A percentile compares a stretch with the other conserved stretches of the same genome.
These are phyloP conservation scores for Spizella passerina DNA, from an alignment of 2,797 vertebrate genomes.

Conservation along the genomic window DNA sequence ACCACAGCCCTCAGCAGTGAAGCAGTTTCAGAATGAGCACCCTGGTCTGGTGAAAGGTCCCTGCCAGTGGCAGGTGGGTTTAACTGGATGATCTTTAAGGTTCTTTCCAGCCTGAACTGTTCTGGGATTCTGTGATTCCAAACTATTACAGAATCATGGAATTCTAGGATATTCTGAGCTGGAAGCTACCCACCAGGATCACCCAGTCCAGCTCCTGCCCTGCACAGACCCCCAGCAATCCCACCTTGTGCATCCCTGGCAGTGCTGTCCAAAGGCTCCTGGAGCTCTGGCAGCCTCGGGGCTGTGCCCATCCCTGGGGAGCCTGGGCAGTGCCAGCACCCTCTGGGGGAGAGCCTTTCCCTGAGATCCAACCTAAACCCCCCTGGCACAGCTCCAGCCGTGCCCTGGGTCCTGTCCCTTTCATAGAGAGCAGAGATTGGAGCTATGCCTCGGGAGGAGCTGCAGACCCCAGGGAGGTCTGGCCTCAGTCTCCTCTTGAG, in stretches of 20 bases:
- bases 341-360: not conserved
- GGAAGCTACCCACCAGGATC: not conserved
- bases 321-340: not conserved
- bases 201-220: fast-evolving
- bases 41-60: not conserved
- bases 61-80: not conserved
- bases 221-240: not conserved
- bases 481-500: not conserved
- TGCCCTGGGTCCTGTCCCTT: fast-evolving
- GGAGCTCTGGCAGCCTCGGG: not conserved
- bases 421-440: fast-evolving
- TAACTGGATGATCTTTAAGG: not conserved
- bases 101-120: not conserved
- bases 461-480: not conserved
- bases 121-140: not conserved
- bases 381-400: fast-evolving
- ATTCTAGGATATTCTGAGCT: not conserved
- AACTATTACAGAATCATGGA: not conserved
- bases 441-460: not conserved
- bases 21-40: not conserved
- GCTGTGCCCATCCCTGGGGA: not conserved
- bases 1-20: not conserved
- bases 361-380: fast-evolving
- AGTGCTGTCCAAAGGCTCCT: fast-evolving
- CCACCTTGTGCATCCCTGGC: not conserved